Conservation (phyloP, 2,888 invertebrate genomes). For the Drosophila anomelani region DNA sequence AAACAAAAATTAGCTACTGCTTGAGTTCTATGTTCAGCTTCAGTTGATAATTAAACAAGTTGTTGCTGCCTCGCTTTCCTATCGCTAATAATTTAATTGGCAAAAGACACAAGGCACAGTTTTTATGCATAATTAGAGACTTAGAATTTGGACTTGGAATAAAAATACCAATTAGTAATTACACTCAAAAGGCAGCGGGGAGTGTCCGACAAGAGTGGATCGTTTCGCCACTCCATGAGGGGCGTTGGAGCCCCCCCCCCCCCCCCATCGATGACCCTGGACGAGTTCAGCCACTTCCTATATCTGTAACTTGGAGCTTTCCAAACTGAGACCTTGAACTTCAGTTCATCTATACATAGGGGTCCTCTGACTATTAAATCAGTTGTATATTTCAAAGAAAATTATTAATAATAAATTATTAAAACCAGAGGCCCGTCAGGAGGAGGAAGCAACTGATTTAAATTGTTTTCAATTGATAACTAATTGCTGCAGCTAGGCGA, state of each 20-base stretch:
- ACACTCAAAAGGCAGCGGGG: constrained; percentile 8
- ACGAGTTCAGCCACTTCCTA: constrained; percentile 8
- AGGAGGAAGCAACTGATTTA: constrained; percentile 40
- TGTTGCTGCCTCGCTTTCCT: constrained; percentile 9
- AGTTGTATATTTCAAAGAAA: not conserved
- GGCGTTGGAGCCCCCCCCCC: not conserved
- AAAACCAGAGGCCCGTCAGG: not conserved
- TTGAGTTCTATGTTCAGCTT: constrained; percentile 29
- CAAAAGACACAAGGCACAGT: constrained; percentile 57
- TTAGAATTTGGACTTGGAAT: constrained; percentile 38
- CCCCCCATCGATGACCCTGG: constrained; percentile 4
- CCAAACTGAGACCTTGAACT: constrained; percentile 2
- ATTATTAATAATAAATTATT: not conserved
- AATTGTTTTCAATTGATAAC: constrained; percentile 66
- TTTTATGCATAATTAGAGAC: constrained; percentile 69
- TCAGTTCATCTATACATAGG: not conserved
- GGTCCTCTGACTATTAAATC: not conserved
- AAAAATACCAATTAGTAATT: constrained; percentile 15
- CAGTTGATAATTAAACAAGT: constrained; percentile 44
- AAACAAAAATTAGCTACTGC: no score
- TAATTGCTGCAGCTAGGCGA: constrained; percentile 59
- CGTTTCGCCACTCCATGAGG: constrained; percentile 1
- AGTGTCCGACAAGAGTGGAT: constrained; percentile 1
- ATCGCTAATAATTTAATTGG: constrained; percentile 42
- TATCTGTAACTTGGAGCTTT: constrained; percentile 1